Evolutionary conservation across 2,888 invertebrate species (phyloP).

Genomic region (Melieria crassipennis): DNA sequence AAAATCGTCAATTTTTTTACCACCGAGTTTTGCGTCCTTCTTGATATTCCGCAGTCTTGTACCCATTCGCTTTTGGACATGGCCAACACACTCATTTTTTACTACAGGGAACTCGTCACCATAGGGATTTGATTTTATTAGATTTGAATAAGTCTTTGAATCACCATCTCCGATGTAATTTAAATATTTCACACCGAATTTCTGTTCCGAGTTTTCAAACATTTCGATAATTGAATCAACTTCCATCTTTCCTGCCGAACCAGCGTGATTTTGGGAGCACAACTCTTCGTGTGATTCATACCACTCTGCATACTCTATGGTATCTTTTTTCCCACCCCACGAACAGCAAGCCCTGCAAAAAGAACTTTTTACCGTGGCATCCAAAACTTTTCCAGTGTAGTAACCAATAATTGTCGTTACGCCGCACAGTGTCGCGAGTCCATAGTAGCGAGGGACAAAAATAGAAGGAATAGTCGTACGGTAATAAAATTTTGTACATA

Average conservation of each 20-base stretch:
- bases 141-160: background rate
- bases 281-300: background rate
- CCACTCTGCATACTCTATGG: constrained; percentile 12
- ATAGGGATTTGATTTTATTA: constrained; percentile 3
- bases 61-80: constrained; percentile 29
- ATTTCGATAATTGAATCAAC: constrained; percentile 19
- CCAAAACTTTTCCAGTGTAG: constrained; percentile 24
- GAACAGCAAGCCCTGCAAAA: background rate
- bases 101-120: background rate
- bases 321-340: background rate
- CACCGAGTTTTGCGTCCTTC: constrained; percentile 14
- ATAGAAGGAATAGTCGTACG: no score
- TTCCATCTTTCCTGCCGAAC: constrained; percentile 27
- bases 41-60: constrained; percentile 11
- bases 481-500: no score
- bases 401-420: constrained; percentile 18
- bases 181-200: constrained; percentile 14
- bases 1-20: constrained; percentile 50
- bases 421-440: no score
- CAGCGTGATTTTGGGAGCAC: constrained; percentile 21
- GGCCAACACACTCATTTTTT: constrained; percentile 28
- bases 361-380: background rate
- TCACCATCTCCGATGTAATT: constrained; percentile 30
- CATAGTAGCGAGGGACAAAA: no score
- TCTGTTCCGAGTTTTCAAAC: constrained; percentile 14